Evolutionary conservation across 2,797 vertebrate genomes (phyloP).

Genomic region (Trematomus bernacchii): DNA sequence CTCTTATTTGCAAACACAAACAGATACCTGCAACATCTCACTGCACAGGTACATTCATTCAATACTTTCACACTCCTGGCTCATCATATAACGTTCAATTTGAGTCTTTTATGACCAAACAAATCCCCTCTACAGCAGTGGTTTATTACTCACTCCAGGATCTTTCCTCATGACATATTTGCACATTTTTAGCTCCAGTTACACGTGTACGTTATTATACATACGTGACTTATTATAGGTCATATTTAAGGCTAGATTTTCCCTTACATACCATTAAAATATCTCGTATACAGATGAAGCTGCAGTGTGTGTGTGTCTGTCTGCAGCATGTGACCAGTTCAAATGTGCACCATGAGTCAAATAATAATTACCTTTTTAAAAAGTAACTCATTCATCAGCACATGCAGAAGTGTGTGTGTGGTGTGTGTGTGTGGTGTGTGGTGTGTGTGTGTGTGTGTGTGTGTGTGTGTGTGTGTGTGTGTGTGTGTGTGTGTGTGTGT

Average conservation of each 20-base stretch:
- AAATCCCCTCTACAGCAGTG: conserved; percentile 9
- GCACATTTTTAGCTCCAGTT: not conserved
- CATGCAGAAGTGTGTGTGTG: no score
- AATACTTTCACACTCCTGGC: not conserved
- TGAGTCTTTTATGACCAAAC: no score
- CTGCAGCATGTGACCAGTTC: conserved; percentile 6
- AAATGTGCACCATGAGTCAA: not conserved
- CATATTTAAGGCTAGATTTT: not conserved
- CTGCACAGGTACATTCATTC: not conserved
- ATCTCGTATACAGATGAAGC: not conserved
- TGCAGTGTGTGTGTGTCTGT: conserved; percentile 3
- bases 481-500: no score
- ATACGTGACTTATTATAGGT: not conserved
- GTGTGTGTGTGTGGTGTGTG: no score
- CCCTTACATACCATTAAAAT: not conserved
- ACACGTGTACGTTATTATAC: not conserved
- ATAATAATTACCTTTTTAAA: not conserved
- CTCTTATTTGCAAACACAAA: not conserved
- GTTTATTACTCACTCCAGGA: conserved; percentile 28
- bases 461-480: no score
- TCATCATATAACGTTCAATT: no score
- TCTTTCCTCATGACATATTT: conserved; percentile 30
- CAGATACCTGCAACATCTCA: not conserved
- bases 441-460: no score
- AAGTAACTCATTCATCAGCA: not conserved